Evolutionary conservation across 2,888 invertebrate species (phyloP).

Genomic region (Coecobrya sp.): DNA sequence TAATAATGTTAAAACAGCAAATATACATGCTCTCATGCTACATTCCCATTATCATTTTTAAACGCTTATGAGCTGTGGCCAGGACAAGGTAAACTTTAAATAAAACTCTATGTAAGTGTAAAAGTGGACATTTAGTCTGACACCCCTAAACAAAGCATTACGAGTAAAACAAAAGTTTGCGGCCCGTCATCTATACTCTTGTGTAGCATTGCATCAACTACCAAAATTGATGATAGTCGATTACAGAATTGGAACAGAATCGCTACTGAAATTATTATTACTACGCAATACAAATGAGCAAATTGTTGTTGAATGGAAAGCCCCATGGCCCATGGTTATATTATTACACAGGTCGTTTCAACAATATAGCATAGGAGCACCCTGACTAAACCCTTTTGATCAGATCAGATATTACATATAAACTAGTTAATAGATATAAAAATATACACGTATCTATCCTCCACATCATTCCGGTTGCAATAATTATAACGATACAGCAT

Average conservation of each 20-base stretch:
- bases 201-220: background rate
- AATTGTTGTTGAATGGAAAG: slow-evolving; percentile 49
- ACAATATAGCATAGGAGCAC: background rate
- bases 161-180: background rate
- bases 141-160: too few relatives aligned
- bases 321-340: slow-evolving; percentile 45
- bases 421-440: too few relatives aligned
- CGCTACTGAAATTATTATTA: slow-evolving; percentile 63
- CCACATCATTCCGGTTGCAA: background rate
- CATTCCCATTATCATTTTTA: slow-evolving; percentile 53
- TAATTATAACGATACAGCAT: slow-evolving; percentile 3
- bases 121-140: background rate
- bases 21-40: slow-evolving; percentile 60
- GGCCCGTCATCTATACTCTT: background rate
- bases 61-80: slow-evolving; percentile 8
- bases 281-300: slow-evolving; percentile 29
- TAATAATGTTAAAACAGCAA: slow-evolving; percentile 48
- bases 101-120: slow-evolving; percentile 9
- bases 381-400: background rate
- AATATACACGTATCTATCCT: background rate
- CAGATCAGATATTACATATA: too few relatives aligned
- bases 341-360: background rate
- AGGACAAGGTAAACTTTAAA: too few relatives aligned
- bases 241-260: slow-evolving; percentile 32
- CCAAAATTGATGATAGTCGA: slow-evolving; percentile 26